Evolutionary conservation across 1,140 invertebrate species (phyloP), one percentile per base, ranked within the genome.

Genomic region (Anastrepha obliqua): DNA sequence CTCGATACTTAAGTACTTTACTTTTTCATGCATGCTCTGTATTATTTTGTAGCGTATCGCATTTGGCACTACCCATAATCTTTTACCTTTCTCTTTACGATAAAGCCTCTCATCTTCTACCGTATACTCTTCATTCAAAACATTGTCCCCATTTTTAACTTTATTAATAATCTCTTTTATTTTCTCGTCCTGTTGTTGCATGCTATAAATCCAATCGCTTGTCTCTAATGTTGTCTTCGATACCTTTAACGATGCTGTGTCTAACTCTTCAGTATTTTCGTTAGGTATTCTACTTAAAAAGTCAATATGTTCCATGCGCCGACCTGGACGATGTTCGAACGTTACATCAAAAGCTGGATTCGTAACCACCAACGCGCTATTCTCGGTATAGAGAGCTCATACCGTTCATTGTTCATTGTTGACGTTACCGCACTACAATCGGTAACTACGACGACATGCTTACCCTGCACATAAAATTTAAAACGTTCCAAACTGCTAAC

Each of bases 291-390:
- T n/a, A n/a, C n/a, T n/a, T n/a, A n/a, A n/a, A n/a, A n/a, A n/a
- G n/a, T n/a, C n/a, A n/a, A n/a, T n/a, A n/a, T n/a, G n/a, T n/a
- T n/a, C n/a, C n/a, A n/a, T 51, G 42, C 64, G 39, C 0, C 13
- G 15, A n/a, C 87, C 78, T 44, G 87, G 9, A 44, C 89, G 86
- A 70, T 89, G 89, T 44, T 86, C 59, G 17, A 90, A 86, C 39
- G 89, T 74, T 3, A 89, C 20, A 17, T 87, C 74, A 78, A 70
- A 89, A 89, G 88, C 20, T 88, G 85, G 29, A 89, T 87, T 5
- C 92, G 86, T 74, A 93, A 85, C 87, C 89, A 90, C 92, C 91
- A 94, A 81, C 91, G 87, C 15, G 91, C 92, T 8, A 93, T 90
- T 85, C 90, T 88, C 1, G 90, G 86, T 4, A 86, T n/a, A n/a